A percentile compares a stretch with the other conserved stretches of the same genome.
Evolutionary conservation across 2,113 vertebrate genomes (phyloP).

Genomic region (Aphelocoma coerulescens): DNA sequence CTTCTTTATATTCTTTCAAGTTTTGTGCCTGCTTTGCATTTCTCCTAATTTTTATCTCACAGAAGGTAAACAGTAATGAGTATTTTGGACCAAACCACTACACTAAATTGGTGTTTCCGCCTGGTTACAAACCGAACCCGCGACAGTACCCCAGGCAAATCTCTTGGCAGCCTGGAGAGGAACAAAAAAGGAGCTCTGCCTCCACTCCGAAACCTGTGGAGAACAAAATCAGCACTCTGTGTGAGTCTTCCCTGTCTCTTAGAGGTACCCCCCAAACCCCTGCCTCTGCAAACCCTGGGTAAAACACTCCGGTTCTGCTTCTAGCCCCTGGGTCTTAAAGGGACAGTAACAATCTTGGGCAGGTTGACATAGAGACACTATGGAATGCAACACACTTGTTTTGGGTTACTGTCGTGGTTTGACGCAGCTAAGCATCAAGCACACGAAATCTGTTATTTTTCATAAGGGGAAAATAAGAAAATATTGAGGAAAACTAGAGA

Average conservation of each 20-base stretch:
- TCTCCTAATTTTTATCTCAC: too few species aligned
- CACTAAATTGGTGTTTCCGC: too few species aligned
- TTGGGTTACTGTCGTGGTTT: neutral
- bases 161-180: neutral
- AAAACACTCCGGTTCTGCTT: neutral
- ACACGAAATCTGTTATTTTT: too few species aligned
- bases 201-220: neutral
- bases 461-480: too few species aligned
- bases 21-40: too few species aligned
- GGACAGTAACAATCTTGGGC: neutral
- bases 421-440: too few species aligned
- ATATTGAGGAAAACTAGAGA: too few species aligned
- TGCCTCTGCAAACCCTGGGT: neutral
- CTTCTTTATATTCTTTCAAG: too few species aligned
- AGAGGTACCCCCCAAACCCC: neutral
- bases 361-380: neutral
- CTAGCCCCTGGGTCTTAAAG: neutral
- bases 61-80: too few species aligned
- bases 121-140: too few species aligned
- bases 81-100: too few species aligned
- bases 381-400: neutral
- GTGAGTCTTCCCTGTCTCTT: neutral
- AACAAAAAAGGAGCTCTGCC: neutral
- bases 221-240: neutral
- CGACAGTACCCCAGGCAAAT: neutral